These are phyloP conservation scores for Tachina grossa DNA, from an alignment of 2,888 invertebrate genomes.

Conservation along the genomic window DNA sequence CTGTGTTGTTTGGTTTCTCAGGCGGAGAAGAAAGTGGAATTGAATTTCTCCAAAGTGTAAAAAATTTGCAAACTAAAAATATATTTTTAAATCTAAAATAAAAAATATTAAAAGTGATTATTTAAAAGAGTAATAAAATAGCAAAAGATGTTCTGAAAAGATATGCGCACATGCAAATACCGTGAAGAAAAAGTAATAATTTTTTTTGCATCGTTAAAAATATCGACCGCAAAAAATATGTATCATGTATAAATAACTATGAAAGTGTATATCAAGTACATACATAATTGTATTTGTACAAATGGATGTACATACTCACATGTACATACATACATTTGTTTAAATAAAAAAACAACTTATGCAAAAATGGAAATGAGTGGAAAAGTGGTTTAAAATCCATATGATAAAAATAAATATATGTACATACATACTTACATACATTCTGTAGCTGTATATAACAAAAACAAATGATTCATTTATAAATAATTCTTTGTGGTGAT, in stretches of 20 bases:
- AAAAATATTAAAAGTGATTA: slow-evolving; percentile 17
- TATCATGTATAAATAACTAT: slow-evolving; percentile 51
- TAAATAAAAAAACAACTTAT: slow-evolving; percentile 27
- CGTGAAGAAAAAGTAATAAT: slow-evolving; percentile 54
- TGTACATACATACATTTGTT: background rate
- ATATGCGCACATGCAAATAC: background rate
- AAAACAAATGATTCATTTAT: slow-evolving; percentile 57
- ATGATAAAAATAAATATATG: slow-evolving; percentile 31
- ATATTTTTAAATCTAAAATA: background rate
- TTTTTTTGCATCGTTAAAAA: slow-evolving; percentile 39
- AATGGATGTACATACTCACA: background rate
- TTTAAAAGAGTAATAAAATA: background rate
- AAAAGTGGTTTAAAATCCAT: slow-evolving; percentile 53
- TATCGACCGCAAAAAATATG: slow-evolving; percentile 70
- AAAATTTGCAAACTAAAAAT: slow-evolving; percentile 23
- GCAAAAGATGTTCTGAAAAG: slow-evolving; percentile 37
- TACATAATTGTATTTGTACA: slow-evolving; percentile 30
- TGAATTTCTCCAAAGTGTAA: slow-evolving; percentile 15
- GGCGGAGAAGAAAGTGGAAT: slow-evolving; percentile 13
- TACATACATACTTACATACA: background rate
- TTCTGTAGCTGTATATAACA: background rate
- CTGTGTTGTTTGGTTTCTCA: slow-evolving; percentile 53
- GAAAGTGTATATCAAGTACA: slow-evolving; percentile 13
- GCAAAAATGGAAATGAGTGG: slow-evolving; percentile 45
- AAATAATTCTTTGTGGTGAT: slow-evolving; percentile 20